A percentile compares a stretch with the other conserved stretches of the same genome.
These are phyloP conservation scores for Trachelipus rathkii DNA, from an alignment of 1,140 invertebrate genomes.

Conservation along the genomic window DNA sequence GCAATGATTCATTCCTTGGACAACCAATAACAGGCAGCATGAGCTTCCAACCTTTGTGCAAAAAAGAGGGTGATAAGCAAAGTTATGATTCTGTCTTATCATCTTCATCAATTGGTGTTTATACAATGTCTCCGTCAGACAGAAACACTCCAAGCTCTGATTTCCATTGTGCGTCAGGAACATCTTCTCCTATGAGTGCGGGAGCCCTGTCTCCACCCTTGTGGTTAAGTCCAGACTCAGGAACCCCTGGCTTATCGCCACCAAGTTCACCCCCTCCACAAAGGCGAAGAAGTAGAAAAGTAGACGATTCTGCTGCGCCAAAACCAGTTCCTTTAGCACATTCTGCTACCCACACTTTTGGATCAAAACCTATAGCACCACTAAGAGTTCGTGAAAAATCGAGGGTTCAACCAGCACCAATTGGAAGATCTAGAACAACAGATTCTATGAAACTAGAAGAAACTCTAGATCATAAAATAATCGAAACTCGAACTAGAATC, in stretches of 20 bases:
- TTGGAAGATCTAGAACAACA: conserved; percentile 31
- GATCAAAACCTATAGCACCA: conserved; percentile 43
- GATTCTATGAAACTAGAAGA: conserved; percentile 47
- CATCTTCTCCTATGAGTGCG: conserved; percentile 45
- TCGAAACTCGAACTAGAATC: conserved; percentile 60
- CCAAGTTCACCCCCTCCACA: conserved; percentile 44
- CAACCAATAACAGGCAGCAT: conserved; percentile 54
- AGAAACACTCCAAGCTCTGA: conserved; percentile 43
- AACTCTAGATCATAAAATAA: conserved; percentile 56
- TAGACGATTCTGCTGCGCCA: not conserved
- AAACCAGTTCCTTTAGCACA: conserved; percentile 29
- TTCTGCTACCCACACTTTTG: conserved; percentile 41
- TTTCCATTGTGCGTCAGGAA: conserved; percentile 37
- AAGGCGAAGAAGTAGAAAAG: conserved; percentile 38
- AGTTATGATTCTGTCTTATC: conserved; percentile 59
- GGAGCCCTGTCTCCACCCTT: conserved; percentile 40
- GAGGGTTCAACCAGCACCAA: conserved; percentile 44
- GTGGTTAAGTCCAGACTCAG: conserved; percentile 51
- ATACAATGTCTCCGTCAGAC: conserved; percentile 40
- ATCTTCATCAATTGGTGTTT: conserved; percentile 55
- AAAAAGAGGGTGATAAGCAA: conserved; percentile 45
- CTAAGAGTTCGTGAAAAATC: conserved; percentile 38
- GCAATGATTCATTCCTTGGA: conserved; percentile 52
- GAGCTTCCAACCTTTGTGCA: conserved; percentile 48
- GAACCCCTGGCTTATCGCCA: conserved; percentile 47